These are phyloP conservation scores for Rhogogaster chlorosoma DNA, from an alignment of 2,888 invertebrate species.

Conservation along the genomic window DNA sequence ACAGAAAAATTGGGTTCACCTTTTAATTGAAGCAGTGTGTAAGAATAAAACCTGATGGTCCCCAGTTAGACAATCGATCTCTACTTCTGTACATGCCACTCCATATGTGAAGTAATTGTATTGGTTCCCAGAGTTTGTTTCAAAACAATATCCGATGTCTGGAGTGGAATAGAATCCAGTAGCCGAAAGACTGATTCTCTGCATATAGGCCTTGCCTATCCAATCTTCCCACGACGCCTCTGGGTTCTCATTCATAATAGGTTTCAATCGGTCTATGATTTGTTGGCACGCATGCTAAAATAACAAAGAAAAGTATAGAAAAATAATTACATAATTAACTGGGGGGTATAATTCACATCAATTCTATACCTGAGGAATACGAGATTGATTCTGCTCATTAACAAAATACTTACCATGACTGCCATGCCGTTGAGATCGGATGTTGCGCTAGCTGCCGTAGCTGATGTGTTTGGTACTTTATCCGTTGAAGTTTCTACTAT, in stretches of 20 bases:
- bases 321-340: neutral
- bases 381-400: neutral
- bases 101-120: slow-evolving; percentile 94
- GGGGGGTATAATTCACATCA: neutral
- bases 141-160: slow-evolving; percentile 85
- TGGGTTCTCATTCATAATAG: slow-evolving; percentile 87
- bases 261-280: slow-evolving; percentile 86
- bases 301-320: neutral
- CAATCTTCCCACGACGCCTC: slow-evolving; percentile 91
- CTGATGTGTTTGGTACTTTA: slow-evolving; percentile 94
- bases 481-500: slow-evolving; percentile 92
- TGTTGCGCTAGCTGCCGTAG: slow-evolving; percentile 93
- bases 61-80: slow-evolving; percentile 96
- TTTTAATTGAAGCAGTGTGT: neutral
- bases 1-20: neutral
- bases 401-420: slow-evolving; percentile 80
- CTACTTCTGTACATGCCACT: slow-evolving; percentile 92
- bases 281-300: slow-evolving; percentile 88
- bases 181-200: slow-evolving; percentile 89
- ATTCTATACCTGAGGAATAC: neutral
- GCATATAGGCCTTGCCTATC: slow-evolving; percentile 88
- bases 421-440: slow-evolving; percentile 97
- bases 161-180: slow-evolving; percentile 91
- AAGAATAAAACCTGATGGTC: slow-evolving; percentile 86
- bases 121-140: slow-evolving; percentile 85